Evolutionary conservation across 1,140 invertebrate species (phyloP).

Genomic region (roundworm (Caenorhabditis elegans)): WBcel235 BX284603.4:5838501-5839000

Average conservation of each 20-base stretch:
- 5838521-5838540: neutral
- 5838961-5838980: neutral
- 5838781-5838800: neutral
- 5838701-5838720: neutral
- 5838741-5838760: neutral
- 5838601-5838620: neutral
- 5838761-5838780: neutral
- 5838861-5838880: conserved; percentile 9
- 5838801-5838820: neutral
- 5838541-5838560: conserved; percentile 19
- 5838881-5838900: neutral
- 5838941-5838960: neutral
- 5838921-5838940: neutral
- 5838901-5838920: neutral
- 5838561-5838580: conserved; percentile 11
- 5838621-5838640: neutral
- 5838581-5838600: neutral
- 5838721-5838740: neutral
- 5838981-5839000: no score
- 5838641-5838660: neutral
- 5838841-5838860: neutral
- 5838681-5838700: neutral
- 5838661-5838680: neutral
- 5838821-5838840: neutral
- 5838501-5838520: neutral